These are phyloP conservation scores for Stenchaetothrips biformis DNA, from an alignment of 2,888 invertebrate genomes.

Conservation along the genomic window DNA sequence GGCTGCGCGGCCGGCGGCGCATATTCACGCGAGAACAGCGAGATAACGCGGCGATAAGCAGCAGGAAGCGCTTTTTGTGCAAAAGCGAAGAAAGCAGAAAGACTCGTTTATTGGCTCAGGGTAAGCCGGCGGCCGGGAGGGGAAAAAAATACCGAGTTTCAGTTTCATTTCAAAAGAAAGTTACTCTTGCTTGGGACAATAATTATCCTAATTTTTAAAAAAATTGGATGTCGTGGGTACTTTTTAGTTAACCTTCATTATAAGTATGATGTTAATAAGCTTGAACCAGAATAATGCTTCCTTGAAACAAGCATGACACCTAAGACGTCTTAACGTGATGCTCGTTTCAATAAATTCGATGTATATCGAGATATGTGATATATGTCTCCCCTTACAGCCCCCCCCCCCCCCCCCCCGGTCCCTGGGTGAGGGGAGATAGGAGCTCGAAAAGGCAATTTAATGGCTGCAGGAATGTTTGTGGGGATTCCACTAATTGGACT, in stretches of 20 bases:
- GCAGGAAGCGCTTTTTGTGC: neutral
- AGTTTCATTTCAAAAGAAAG: neutral
- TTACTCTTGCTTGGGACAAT: neutral
- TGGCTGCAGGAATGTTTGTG: slow-evolving; percentile 15
- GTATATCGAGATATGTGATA: too few species aligned
- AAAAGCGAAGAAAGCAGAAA: neutral
- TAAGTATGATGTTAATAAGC: too few species aligned
- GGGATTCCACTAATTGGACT: slow-evolving; percentile 15
- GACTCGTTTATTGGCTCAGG: neutral
- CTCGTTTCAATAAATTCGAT: too few species aligned
- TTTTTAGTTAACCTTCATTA: too few species aligned
- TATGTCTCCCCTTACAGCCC: neutral
- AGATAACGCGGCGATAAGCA: neutral
- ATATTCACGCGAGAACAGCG: neutral
- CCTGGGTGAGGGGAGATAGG: neutral
- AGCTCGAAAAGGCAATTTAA: neutral
- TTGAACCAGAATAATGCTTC: too few species aligned
- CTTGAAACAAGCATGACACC: too few species aligned
- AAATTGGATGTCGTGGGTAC: too few species aligned
- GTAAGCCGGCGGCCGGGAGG: too few species aligned
- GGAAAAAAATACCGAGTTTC: too few species aligned
- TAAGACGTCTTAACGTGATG: too few species aligned
- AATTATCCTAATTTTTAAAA: too few species aligned
- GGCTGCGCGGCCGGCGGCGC: neutral
- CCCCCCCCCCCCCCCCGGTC: neutral